Evolutionary conservation across 2,113 vertebrate species (phyloP).

Genomic region (Saguinus midas): DNA sequence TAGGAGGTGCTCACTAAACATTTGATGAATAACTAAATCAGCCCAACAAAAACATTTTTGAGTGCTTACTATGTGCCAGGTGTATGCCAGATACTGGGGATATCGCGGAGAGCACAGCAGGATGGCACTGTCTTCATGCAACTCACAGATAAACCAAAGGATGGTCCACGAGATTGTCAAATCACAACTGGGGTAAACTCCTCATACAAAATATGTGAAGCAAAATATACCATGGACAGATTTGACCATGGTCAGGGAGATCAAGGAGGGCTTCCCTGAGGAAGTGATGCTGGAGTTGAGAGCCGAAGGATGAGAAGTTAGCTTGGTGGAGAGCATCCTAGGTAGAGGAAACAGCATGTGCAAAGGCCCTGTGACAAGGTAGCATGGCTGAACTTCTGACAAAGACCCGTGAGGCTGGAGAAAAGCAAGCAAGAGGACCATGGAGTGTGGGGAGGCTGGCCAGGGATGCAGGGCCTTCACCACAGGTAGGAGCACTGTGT

Average conservation of each 20-base stretch:
- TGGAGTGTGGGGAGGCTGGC: rapidly evolving
- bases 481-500: not conserved
- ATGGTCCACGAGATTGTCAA: not conserved
- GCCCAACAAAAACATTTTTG: not conserved
- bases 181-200: not conserved
- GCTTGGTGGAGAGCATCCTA: not conserved
- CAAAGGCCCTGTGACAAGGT: not conserved
- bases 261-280: not conserved
- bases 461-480: not conserved
- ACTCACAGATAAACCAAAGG: not conserved
- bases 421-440: not conserved
- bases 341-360: not conserved
- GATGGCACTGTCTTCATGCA: not conserved
- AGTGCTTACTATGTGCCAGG: not conserved
- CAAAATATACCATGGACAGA: not conserved
- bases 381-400: not conserved
- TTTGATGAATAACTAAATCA: not conserved
- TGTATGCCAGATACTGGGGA: not conserved
- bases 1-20: not conserved
- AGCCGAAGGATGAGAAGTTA: not conserved
- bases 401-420: not conserved
- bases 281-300: not conserved
- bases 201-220: not conserved
- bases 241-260: not conserved
- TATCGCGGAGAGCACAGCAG: not conserved